Base-by-base conservation (phyloP, 2,113 vertebrate genomes). In the Phoenicopterus ruber region DNA sequence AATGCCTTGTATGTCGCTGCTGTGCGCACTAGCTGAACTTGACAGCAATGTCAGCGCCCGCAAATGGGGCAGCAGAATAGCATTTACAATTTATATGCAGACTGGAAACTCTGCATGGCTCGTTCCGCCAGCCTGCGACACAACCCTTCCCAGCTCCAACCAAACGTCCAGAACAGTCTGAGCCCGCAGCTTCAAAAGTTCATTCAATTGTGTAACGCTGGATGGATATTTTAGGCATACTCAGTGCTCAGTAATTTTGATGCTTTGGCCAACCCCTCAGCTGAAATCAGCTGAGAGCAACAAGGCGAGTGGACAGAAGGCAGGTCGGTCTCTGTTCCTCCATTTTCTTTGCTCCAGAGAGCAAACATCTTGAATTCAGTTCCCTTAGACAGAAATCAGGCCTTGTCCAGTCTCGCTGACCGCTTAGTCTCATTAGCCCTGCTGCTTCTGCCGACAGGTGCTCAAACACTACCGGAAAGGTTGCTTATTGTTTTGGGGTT, bases 121-220 rank as follows among this genome's bases (percentile, higher is more conserved):
- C 7, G 2, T 82, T 54, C 66, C 29, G 17, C 10, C 25, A 65
- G 18, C 15, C 8, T 79, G 32, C 32, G 29, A 47, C 42, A 59
- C 49, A 71, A n/a, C 29, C 20, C 24, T 36, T 38, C 46, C 59
- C 59, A 73, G 59, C 34, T 69, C 52, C 71, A 87, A 11, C 7
- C 25, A 67, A 81, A 47, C 1, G 3, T 11, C 36, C 20, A 57
- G 62, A 58, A 49, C n/a, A 79, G 36, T 40, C 78, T 13, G 28
- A 87, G 40, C 54, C 52, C 4, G 2, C 34, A 89, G 57, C 54
- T 55, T 47, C 65, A 44, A 5, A 59, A 72, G 62, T 24, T 66
- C 31, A 8, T 36, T 55, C 47, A 47, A 0, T 16, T 31, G 11
- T 16, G 0, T 24, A 20, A 38, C 62, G 44, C 13, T 7, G 9